Evolutionary conservation across 2,113 vertebrate genomes (phyloP).

Genomic region (Eubucco bourcierii): DNA sequence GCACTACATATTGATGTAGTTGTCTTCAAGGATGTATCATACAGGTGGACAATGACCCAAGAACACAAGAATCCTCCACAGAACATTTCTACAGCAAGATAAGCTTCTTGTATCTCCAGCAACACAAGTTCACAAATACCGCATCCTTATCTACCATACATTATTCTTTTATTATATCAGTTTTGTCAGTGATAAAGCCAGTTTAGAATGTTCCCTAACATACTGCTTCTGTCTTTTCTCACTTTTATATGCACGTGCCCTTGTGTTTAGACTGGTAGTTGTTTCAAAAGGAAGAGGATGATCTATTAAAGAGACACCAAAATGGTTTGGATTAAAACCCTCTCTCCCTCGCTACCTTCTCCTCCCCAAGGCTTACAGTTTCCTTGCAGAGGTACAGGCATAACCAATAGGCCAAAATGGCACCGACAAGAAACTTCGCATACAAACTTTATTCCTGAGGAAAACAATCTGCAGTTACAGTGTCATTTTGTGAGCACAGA

Average conservation of each 20-base stretch:
- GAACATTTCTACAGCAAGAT: neutral
- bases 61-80: neutral
- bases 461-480: neutral
- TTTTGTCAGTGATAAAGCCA: neutral
- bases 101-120: neutral
- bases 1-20: neutral
- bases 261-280: neutral
- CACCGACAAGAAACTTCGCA: neutral
- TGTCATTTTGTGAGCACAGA: neutral
- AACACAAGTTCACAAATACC: neutral
- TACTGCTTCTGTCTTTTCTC: neutral
- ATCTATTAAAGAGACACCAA: neutral
- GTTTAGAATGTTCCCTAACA: neutral
- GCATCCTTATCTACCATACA: neutral
- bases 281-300: neutral
- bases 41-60: neutral
- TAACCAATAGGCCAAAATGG: neutral
- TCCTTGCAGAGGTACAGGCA: neutral
- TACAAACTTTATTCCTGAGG: neutral
- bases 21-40: neutral
- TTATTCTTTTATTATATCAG: neutral
- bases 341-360: neutral
- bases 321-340: neutral
- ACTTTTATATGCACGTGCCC: rapidly evolving
- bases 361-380: neutral